phyloP scores from a whole-genome alignment of 2,113 vertebrate species.

The Capreolus pygargus region DNA sequence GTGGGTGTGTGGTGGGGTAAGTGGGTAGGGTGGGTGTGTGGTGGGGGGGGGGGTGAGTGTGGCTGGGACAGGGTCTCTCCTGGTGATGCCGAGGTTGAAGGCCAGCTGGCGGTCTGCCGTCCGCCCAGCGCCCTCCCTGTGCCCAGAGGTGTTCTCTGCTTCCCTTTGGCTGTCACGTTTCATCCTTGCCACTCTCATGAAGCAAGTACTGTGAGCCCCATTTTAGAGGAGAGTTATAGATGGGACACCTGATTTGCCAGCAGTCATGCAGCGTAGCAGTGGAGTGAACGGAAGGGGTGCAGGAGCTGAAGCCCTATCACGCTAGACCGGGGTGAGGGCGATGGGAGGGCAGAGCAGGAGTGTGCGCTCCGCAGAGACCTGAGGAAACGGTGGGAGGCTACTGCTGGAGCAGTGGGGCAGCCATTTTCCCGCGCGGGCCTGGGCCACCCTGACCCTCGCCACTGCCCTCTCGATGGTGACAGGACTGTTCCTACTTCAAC shows the following conservation, averaged over 20 bases:
- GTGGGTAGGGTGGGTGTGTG: too few relatives aligned
- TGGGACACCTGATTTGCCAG: neutral
- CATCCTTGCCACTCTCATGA: neutral
- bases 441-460: neutral
- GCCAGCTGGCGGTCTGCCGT: neutral
- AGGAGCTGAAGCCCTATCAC: neutral
- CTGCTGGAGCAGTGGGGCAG: neutral
- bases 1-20: too few relatives aligned
- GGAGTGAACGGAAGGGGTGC: neutral
- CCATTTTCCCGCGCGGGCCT: neutral
- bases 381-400: neutral
- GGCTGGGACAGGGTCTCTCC: neutral
- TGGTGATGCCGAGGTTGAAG: too few relatives aligned
- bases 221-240: neutral
- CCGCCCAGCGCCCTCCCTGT: fast-evolving
- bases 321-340: neutral
- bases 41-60: fast-evolving
- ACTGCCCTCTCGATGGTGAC: fast-evolving
- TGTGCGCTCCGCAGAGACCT: neutral
- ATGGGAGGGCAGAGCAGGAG: neutral
- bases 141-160: fast-evolving
- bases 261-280: neutral
- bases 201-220: neutral
- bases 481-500: slow-evolving; percentile 98
- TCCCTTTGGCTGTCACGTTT: fast-evolving